Percentiles rank a stretch among this genome's conserved stretches.
Evolutionary conservation across 2,113 vertebrate species (phyloP).

Genomic region (Vanacampus margaritifer): DNA sequence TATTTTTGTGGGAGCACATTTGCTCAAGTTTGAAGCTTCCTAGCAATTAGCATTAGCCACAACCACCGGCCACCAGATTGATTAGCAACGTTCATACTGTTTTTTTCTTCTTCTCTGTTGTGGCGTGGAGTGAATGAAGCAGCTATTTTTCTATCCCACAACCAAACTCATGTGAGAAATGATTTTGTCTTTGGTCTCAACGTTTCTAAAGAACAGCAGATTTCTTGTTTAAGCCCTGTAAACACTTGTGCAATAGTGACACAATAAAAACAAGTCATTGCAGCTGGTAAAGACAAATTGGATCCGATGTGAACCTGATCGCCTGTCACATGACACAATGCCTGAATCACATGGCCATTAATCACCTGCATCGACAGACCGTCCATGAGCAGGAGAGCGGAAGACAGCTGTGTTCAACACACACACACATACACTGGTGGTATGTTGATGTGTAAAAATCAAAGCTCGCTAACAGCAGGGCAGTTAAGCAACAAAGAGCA

Average conservation of each 20-base stretch:
- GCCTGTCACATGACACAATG: neutral
- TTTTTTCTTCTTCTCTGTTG: too few species aligned
- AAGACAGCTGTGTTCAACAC: conserved; percentile 1
- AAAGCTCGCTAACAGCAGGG: neutral
- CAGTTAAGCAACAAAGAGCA: neutral
- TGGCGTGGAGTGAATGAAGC: too few species aligned
- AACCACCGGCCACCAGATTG: too few species aligned
- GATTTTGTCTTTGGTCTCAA: too few species aligned
- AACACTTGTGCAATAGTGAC: neutral
- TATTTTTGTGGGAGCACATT: too few species aligned
- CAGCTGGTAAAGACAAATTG: neutral
- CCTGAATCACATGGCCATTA: conserved; percentile 1
- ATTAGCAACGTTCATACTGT: too few species aligned
- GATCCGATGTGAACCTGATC: neutral
- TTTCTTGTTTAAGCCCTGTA: too few species aligned
- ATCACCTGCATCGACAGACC: conserved; percentile 1
- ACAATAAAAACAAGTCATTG: neutral
- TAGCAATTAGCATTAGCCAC: too few species aligned
- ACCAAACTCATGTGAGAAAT: too few species aligned
- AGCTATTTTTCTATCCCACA: too few species aligned
- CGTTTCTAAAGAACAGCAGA: too few species aligned
- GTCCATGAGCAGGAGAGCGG: neutral
- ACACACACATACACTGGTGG: neutral
- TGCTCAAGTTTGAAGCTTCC: too few species aligned
- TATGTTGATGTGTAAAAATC: neutral